phyloP scores from a whole-genome alignment of 2,797 vertebrate species.

The Sciaenops ocellatus region DNA sequence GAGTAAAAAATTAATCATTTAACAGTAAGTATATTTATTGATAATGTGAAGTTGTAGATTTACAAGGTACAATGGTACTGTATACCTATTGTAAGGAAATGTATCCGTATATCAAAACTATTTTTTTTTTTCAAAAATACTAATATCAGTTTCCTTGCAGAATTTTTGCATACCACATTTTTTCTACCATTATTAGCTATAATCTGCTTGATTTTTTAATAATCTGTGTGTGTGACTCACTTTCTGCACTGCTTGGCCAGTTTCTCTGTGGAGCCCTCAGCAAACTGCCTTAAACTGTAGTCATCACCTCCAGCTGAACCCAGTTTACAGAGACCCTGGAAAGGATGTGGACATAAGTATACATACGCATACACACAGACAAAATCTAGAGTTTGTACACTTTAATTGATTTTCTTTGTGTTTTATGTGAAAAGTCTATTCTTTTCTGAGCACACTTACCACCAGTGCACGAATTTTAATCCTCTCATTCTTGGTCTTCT shows the following conservation, averaged over 20 bases:
- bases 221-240: constrained; percentile 82
- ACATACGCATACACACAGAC: background rate
- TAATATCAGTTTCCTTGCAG: background rate
- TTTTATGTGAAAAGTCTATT: background rate
- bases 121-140: background rate
- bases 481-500: constrained; percentile 97
- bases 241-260: constrained; percentile 97
- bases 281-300: constrained; percentile 95
- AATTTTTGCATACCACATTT: background rate
- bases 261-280: constrained; percentile 98
- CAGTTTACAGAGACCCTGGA: constrained; percentile 96
- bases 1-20: background rate
- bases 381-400: background rate
- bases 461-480: constrained; percentile 98
- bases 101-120: too few relatives aligned
- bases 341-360: constrained; percentile 30
- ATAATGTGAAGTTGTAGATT: background rate
- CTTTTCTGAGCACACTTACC: constrained; percentile 81
- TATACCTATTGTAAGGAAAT: background rate
- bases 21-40: background rate
- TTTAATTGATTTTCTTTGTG: too few relatives aligned
- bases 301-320: constrained; percentile 98
- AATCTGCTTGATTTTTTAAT: background rate
- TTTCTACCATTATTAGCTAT: background rate
- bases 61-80: background rate